phyloP scores from a whole-genome alignment of 2,113 vertebrate species.

The Mirounga angustirostris region DNA sequence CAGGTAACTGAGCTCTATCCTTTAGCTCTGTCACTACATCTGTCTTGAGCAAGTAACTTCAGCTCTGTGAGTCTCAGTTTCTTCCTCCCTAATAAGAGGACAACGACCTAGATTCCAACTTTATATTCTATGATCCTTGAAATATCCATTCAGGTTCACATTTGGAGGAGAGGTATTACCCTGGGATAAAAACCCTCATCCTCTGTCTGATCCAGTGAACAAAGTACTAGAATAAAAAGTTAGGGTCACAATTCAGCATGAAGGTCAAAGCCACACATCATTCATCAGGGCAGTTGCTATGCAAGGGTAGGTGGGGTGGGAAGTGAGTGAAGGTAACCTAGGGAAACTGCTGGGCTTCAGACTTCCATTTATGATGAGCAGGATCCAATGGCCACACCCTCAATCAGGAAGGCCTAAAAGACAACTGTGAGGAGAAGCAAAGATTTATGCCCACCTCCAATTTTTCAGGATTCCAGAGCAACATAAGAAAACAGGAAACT shows the following conservation, averaged over 20 bases:
- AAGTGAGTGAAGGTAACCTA: background rate
- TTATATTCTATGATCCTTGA: background rate
- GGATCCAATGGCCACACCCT: background rate
- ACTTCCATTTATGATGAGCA: background rate
- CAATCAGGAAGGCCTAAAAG: background rate
- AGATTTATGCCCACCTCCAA: background rate
- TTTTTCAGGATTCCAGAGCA: background rate
- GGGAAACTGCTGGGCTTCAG: background rate
- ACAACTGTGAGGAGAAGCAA: background rate
- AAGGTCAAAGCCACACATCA: slow-evolving; percentile 21
- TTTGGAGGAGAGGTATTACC: background rate
- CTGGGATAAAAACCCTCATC: slow-evolving; percentile 29
- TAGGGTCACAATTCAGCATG: background rate
- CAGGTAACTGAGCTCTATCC: background rate
- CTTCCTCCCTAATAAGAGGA: background rate
- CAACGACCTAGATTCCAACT: background rate
- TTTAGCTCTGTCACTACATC: background rate
- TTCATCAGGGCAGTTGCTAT: background rate
- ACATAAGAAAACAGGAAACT: background rate
- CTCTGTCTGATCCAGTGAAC: slow-evolving; percentile 35
- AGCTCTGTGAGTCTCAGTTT: background rate
- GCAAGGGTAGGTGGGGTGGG: background rate
- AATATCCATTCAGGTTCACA: background rate
- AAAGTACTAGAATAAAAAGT: slow-evolving; percentile 33
- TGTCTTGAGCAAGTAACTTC: background rate